Evolutionary conservation across 2,797 vertebrate genomes (phyloP), one percentile per base, ranked within the genome.

Genomic region (Calcarius lapponicus): DNA sequence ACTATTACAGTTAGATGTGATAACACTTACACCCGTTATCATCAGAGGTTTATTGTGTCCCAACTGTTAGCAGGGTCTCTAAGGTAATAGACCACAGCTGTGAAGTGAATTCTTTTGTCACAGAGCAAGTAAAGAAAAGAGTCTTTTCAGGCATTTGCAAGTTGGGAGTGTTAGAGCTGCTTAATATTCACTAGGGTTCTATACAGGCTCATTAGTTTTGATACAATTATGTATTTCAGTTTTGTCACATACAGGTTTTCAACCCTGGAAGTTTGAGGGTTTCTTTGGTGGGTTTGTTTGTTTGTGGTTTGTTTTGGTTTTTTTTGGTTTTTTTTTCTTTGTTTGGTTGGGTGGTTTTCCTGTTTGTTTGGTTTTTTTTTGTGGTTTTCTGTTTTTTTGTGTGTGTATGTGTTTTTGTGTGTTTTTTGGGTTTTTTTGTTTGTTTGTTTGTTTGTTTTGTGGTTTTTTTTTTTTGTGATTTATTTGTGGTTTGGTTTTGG

Each of bases 61-160:
- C 75, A 82, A 47, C 69, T 61, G 64, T 91, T 93, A 82, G 5
- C 70, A 71, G 88, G 89, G 51, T 84, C 86, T 93, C 75, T 75
- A 69, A 92, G 66, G 64, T 93, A 95, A 88, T 67, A 83, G 61
- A 47, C 58, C 94, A 81, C 66, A 89, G 60, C 89, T 96, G 85
- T 75, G 86, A 83, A 91, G 31, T 45, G 34, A 76, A 26, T 64
- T 76, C 45, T 65, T 91, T 76, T 54, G 13, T 43, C 70, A 70
- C 32, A 69, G 51, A 86, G 24, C 17, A 45, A 47, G 38, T 67
- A 42, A 11, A 42, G 21, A 86, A 62, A 18, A 70, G 31, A 56
- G 19, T 13, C 28, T 54, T 88, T 87, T 56, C 16, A 43, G 19
- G 28, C 58, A 50, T 78, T 83, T 91, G 11, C 7, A 88, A 82